Evolutionary conservation across 2,113 vertebrate genomes (phyloP).

Genomic region (Vombatus ursinus): DNA sequence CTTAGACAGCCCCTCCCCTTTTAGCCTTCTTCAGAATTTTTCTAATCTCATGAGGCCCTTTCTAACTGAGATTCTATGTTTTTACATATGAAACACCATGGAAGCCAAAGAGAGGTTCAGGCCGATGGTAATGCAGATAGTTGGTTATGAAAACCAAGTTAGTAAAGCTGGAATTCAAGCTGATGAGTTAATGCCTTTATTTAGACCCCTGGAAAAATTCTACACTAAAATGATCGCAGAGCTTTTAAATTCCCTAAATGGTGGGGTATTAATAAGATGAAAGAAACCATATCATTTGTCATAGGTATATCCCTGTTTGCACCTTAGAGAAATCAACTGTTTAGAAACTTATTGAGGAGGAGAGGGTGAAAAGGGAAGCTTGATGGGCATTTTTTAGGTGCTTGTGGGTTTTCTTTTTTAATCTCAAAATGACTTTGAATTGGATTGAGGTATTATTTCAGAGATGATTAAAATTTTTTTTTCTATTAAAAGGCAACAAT

Average conservation of each 20-base stretch:
- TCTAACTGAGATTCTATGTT: neutral
- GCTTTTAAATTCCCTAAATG: slow-evolving; percentile 8
- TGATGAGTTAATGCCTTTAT: neutral
- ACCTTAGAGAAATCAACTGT: slow-evolving; percentile 32
- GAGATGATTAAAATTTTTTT: slow-evolving; percentile 31
- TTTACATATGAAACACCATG: neutral
- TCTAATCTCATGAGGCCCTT: neutral
- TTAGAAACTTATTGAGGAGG: neutral
- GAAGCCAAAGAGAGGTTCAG: neutral
- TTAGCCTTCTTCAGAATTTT: neutral
- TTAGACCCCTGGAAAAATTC: neutral
- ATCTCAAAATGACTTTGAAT: slow-evolving; percentile 39
- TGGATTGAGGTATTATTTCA: slow-evolving; percentile 67
- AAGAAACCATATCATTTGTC: slow-evolving; percentile 10
- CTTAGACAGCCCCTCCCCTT: neutral
- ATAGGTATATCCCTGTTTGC: slow-evolving; percentile 23
- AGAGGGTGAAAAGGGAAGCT: slow-evolving; percentile 24
- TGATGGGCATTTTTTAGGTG: slow-evolving; percentile 49
- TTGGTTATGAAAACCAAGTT: neutral
- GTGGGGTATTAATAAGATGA: slow-evolving; percentile 18
- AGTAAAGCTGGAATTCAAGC: slow-evolving; percentile 24
- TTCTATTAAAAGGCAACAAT: slow-evolving; percentile 71
- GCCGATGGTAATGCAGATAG: neutral
- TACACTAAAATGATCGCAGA: neutral
- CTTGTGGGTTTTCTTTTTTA: slow-evolving; percentile 15